A percentile compares a stretch with the other conserved stretches of the same genome.
phyloP scores from a whole-genome alignment of 2,113 vertebrate species.

The Urocynchramus pylzowi region DNA sequence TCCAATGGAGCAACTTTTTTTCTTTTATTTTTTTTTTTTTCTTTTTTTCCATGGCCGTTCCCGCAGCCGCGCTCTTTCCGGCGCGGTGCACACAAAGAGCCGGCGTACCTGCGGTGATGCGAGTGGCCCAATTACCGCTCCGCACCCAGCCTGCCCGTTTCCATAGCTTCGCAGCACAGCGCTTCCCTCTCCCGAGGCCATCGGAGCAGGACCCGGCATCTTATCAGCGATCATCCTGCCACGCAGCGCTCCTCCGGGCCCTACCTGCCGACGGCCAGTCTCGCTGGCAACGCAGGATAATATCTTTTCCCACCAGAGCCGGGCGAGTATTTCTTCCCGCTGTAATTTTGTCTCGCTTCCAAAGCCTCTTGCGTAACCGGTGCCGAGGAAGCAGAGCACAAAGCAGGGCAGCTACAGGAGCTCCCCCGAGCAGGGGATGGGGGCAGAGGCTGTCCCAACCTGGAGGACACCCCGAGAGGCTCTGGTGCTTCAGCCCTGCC shows the following conservation, averaged over 20 bases:
- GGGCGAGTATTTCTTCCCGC: background rate
- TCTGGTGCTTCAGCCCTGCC: background rate
- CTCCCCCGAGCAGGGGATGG: background rate
- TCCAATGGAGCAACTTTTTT: background rate
- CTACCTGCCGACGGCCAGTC: conserved; percentile 47
- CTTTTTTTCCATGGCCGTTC: background rate
- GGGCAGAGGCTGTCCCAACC: background rate
- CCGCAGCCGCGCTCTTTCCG: background rate
- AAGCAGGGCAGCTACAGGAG: background rate
- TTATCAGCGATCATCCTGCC: conserved; percentile 87
- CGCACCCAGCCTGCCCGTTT: conserved; percentile 86
- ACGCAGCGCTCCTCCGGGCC: conserved; percentile 81
- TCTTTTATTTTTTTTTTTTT: no score
- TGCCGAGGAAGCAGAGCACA: background rate
- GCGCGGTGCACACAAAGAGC: conserved; percentile 43
- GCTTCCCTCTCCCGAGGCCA: conserved; percentile 85
- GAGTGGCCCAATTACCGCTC: conserved; percentile 85
- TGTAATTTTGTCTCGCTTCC: conserved; percentile 4
- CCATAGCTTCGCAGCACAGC: conserved; percentile 86
- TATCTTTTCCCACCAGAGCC: conserved; percentile 23
- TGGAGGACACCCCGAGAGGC: rapidly evolving
- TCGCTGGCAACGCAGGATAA: background rate
- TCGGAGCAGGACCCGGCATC: conserved; percentile 82
- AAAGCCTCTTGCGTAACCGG: background rate
- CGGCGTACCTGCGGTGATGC: conserved; percentile 78